Conservation (phyloP, 1,140 invertebrate species). For the Drosophila pruinosa region DNA sequence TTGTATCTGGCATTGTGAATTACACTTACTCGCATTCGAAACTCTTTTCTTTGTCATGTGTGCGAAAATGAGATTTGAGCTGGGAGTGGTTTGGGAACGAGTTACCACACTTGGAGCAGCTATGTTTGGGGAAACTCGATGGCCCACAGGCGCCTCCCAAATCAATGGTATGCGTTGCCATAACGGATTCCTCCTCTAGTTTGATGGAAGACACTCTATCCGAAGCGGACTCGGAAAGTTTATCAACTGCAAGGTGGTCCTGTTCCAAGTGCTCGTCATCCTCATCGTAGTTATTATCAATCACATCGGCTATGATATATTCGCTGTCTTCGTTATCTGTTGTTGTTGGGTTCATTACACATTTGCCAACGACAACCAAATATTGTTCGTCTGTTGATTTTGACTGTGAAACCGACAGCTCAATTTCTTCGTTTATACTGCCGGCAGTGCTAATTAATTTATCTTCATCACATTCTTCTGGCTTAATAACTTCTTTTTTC, state of each 20-base stretch:
- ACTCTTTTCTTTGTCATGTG: slow-evolving; percentile 44
- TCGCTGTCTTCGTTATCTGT: slow-evolving; percentile 8
- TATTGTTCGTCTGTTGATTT: slow-evolving; percentile 2
- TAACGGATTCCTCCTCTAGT: neutral
- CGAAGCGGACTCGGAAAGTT: neutral
- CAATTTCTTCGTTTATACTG: neutral
- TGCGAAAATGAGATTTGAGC: slow-evolving; percentile 46
- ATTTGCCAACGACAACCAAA: slow-evolving; percentile 27
- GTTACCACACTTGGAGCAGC: slow-evolving; percentile 51
- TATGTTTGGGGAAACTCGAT: slow-evolving; percentile 15
- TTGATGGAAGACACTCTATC: neutral
- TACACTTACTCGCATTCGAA: slow-evolving; percentile 71
- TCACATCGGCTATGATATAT: slow-evolving; percentile 13
- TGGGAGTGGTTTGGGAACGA: slow-evolving; percentile 33
- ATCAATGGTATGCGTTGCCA: slow-evolving; percentile 18
- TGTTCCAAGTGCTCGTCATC: neutral
- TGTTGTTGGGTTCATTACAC: neutral
- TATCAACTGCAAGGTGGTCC: neutral
- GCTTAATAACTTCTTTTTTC: neutral
- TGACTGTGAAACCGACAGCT: neutral
- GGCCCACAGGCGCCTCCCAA: slow-evolving; percentile 32
- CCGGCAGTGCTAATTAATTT: neutral
- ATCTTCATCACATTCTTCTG: too few relatives aligned
- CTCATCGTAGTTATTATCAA: slow-evolving; percentile 8
- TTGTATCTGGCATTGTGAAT: neutral